Percentiles rank a stretch among this genome's conserved stretches.
phyloP scores from a whole-genome alignment of 2,113 vertebrate species.

The Bufo bufo region DNA sequence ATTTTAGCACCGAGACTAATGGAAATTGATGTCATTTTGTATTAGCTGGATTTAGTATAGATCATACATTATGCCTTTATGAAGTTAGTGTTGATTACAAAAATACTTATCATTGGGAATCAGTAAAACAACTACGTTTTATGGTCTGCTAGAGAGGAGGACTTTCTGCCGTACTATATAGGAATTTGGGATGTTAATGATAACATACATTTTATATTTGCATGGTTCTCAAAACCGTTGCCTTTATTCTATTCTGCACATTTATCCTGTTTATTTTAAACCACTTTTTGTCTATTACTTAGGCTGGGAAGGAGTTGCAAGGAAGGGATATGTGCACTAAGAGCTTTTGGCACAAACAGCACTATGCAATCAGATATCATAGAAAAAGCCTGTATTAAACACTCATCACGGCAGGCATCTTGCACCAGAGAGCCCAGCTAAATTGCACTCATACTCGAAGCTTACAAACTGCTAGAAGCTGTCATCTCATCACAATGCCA shows the following conservation, averaged over 20 bases:
- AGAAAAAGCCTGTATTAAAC: conserved; percentile 47
- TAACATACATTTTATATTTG: neutral
- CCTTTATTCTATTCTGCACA: neutral
- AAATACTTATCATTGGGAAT: neutral
- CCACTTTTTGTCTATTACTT: neutral
- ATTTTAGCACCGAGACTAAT: neutral
- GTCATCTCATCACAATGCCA: conserved; percentile 34
- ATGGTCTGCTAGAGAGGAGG: neutral
- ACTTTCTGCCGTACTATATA: neutral
- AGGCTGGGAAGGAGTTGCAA: conserved; percentile 35
- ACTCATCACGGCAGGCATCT: conserved; percentile 52
- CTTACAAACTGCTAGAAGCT: conserved; percentile 40
- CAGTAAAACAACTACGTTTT: neutral
- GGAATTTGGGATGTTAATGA: neutral
- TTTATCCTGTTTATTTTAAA: neutral
- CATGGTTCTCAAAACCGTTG: neutral
- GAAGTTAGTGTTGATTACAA: neutral
- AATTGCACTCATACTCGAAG: conserved; percentile 46
- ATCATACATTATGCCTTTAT: neutral
- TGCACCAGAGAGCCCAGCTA: conserved; percentile 1
- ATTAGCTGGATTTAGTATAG: neutral
- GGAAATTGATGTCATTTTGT: neutral
- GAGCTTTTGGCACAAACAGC: conserved; percentile 31
- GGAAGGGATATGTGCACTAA: conserved; percentile 47
- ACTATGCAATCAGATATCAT: conserved; percentile 44